These are phyloP conservation scores for Lepisosteus oculatus DNA, from an alignment of 2,113 vertebrate genomes.

Conservation along the genomic window DNA sequence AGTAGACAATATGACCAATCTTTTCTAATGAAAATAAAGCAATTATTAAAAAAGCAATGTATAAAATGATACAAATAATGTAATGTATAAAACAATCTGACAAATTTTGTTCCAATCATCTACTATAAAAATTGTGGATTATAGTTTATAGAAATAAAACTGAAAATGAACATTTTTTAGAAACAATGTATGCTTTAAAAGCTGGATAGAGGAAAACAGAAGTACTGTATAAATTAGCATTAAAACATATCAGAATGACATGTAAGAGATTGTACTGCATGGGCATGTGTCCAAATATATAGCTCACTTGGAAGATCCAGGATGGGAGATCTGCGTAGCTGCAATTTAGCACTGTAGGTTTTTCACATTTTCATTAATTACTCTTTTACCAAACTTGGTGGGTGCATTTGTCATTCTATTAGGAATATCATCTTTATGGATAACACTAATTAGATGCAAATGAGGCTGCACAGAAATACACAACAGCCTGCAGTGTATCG, in stretches of 20 bases:
- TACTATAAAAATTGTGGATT: no score
- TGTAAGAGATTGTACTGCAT: background rate
- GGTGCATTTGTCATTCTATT: slow-evolving; percentile 55
- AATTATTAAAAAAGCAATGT: no score
- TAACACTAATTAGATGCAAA: slow-evolving; percentile 64
- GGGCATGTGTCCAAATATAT: slow-evolving; percentile 1
- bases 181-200: no score
- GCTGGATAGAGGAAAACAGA: background rate
- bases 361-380: slow-evolving; percentile 21
- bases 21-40: no score
- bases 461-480: slow-evolving; percentile 51
- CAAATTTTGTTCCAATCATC: no score
- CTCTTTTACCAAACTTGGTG: slow-evolving; percentile 37
- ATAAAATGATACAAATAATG: no score
- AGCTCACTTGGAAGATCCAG: background rate
- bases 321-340: background rate
- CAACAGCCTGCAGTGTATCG: slow-evolving; percentile 43
- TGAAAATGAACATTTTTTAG: no score
- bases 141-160: no score
- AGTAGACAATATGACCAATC: no score
- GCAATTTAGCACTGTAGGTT: background rate
- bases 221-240: slow-evolving; percentile 6
- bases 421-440: slow-evolving; percentile 52
- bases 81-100: no score
- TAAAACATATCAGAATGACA: background rate